A percentile compares a stretch with the other conserved stretches of the same genome.
Evolutionary conservation across 1,140 invertebrate species (phyloP).

Genomic region (Phymorhynchus buccinoides): DNA sequence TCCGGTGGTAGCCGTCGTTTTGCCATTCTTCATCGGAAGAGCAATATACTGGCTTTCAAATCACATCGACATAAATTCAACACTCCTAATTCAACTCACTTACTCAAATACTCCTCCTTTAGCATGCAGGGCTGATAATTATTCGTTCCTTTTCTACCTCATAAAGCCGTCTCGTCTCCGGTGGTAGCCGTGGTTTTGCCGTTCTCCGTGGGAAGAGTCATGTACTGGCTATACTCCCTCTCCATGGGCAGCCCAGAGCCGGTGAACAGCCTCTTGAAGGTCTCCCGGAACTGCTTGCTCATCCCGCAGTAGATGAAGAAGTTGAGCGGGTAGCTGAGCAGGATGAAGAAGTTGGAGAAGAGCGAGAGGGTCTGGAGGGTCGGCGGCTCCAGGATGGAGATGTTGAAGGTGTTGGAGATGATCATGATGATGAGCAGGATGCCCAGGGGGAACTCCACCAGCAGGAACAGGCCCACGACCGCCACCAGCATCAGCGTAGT

Average conservation of each 20-base stretch:
- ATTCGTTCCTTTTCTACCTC: slow-evolving; percentile 33
- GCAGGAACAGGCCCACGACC: slow-evolving; percentile 91
- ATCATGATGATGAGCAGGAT: slow-evolving; percentile 85
- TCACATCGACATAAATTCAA: too few species aligned
- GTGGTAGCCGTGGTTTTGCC: slow-evolving; percentile 58
- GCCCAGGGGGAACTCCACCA: slow-evolving; percentile 92
- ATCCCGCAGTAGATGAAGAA: slow-evolving; percentile 97
- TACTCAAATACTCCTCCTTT: too few species aligned
- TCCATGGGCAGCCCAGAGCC: slow-evolving; percentile 58
- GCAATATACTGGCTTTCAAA: too few species aligned
- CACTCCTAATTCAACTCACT: too few species aligned
- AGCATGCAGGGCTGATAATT: too few species aligned
- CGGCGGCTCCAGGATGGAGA: slow-evolving; percentile 49
- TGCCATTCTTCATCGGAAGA: too few species aligned
- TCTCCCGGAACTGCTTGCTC: slow-evolving; percentile 93
- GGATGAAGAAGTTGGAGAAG: slow-evolving; percentile 90
- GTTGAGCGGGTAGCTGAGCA: slow-evolving; percentile 92
- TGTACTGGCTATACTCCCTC: slow-evolving; percentile 66
- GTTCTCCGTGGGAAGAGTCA: slow-evolving; percentile 68
- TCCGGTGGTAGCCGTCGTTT: too few species aligned
- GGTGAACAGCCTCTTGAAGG: slow-evolving; percentile 89
- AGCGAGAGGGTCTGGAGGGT: slow-evolving; percentile 53
- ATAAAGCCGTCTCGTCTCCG: slow-evolving; percentile 64
- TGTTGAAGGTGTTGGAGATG: slow-evolving; percentile 80
- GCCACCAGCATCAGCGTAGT: slow-evolving; percentile 96